Conservation (phyloP, 92 coral and sea anemone genomes). For the Nematostella vectensis region DNA sequence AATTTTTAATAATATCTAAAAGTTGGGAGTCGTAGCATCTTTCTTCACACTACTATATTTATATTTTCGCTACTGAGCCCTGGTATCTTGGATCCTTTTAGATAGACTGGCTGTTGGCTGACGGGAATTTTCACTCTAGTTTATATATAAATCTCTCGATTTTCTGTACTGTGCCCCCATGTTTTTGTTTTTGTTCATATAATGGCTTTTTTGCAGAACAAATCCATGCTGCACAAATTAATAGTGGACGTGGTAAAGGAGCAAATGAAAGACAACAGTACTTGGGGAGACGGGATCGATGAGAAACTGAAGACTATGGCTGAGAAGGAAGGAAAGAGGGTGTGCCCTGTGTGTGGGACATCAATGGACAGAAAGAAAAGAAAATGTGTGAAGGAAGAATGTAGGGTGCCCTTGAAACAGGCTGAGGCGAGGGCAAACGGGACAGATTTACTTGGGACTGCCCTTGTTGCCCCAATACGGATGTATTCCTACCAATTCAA, state of each 20-base stretch:
- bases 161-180: too few relatives aligned
- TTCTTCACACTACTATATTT: too few relatives aligned
- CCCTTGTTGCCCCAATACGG: constrained; percentile 27
- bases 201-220: background rate
- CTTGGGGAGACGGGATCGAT: background rate
- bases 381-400: constrained; percentile 21
- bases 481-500: constrained; percentile 5
- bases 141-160: too few relatives aligned
- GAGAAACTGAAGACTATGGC: background rate
- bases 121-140: too few relatives aligned
- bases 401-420: constrained; percentile 17
- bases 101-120: too few relatives aligned
- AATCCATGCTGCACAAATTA: background rate
- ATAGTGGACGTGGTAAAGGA: background rate
- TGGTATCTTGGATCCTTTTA: too few relatives aligned
- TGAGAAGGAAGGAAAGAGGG: background rate
- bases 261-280: background rate
- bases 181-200: too few relatives aligned
- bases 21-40: too few relatives aligned
- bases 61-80: too few relatives aligned
- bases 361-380: constrained; percentile 1
- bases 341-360: background rate
- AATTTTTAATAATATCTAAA: too few relatives aligned
- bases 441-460: constrained; percentile 24
- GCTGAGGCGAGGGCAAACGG: constrained; percentile 22